Evolutionary conservation across 1,140 invertebrate species (phyloP).

Genomic region (Eufriesea mexicana): DNA sequence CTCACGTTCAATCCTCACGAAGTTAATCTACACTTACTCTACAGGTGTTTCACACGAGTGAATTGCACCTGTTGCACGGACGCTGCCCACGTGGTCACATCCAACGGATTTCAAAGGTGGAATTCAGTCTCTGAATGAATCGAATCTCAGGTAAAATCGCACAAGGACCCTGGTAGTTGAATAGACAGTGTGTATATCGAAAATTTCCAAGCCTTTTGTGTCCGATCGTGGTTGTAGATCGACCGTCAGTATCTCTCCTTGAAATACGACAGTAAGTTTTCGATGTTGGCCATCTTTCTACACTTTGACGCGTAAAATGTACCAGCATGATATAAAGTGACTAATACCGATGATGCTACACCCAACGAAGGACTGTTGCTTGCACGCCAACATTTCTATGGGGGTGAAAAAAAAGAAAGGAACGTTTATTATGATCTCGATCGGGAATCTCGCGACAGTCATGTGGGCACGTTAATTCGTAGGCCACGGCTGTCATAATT

Average conservation of each 20-base stretch:
- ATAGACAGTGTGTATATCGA: neutral
- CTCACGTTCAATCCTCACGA: neutral
- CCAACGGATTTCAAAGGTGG: neutral
- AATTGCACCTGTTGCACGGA: slow-evolving; percentile 24
- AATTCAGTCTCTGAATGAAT: neutral
- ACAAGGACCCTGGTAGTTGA: neutral
- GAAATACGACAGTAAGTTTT: neutral
- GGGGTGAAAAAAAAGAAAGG: slow-evolving; percentile 28
- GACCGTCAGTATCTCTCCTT: neutral
- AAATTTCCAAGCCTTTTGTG: neutral
- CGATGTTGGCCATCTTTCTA: slow-evolving; percentile 15
- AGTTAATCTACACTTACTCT: neutral
- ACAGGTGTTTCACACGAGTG: neutral
- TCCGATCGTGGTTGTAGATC: neutral
- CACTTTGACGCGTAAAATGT: slow-evolving; percentile 45
- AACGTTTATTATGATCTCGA: slow-evolving; percentile 38
- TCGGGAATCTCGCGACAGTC: slow-evolving; percentile 23
- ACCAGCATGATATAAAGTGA: slow-evolving; percentile 53
- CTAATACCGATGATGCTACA: slow-evolving; percentile 33
- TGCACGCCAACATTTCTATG: slow-evolving; percentile 10
- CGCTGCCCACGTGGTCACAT: too few species aligned
- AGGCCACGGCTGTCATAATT: slow-evolving; percentile 11
- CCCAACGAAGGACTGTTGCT: neutral
- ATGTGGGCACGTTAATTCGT: slow-evolving; percentile 50
- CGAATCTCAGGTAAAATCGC: slow-evolving; percentile 17